A percentile compares a stretch with the other conserved stretches of the same genome.
Evolutionary conservation across 1,140 invertebrate genomes (phyloP).

Genomic region (Sarcophaga peregrina): DNA sequence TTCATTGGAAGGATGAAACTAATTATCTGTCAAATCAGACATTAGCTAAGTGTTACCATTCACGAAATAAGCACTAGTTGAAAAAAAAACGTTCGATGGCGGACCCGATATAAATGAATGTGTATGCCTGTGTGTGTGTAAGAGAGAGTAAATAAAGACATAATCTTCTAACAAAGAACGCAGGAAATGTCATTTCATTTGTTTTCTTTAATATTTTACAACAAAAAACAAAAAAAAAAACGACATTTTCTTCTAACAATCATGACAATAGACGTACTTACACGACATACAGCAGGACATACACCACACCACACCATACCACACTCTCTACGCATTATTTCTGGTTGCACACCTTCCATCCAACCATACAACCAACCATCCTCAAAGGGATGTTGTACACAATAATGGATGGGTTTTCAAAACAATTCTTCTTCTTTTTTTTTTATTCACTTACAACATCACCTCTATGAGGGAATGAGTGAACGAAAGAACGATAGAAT

Average conservation of each 20-base stretch:
- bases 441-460: no score
- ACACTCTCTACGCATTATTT: neutral
- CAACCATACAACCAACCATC: neutral
- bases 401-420: constrained; percentile 5
- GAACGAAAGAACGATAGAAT: no score
- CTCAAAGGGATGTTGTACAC: neutral
- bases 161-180: constrained; percentile 13
- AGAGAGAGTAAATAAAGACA: no score
- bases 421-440: neutral
- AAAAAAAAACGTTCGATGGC: neutral
- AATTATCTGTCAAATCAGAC: no score
- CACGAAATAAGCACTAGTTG: no score
- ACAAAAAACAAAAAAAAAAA: neutral
- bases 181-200: constrained; percentile 40
- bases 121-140: neutral
- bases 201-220: constrained; percentile 1
- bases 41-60: no score
- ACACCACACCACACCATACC: no score
- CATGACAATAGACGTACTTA: neutral
- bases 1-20: no score
- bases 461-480: no score
- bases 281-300: constrained; percentile 28
- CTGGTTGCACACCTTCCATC: neutral
- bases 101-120: neutral
- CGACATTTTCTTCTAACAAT: constrained; percentile 1